Evolutionary conservation across 2,113 vertebrate species (phyloP).

Genomic region (Dryoscopus gambensis): DNA sequence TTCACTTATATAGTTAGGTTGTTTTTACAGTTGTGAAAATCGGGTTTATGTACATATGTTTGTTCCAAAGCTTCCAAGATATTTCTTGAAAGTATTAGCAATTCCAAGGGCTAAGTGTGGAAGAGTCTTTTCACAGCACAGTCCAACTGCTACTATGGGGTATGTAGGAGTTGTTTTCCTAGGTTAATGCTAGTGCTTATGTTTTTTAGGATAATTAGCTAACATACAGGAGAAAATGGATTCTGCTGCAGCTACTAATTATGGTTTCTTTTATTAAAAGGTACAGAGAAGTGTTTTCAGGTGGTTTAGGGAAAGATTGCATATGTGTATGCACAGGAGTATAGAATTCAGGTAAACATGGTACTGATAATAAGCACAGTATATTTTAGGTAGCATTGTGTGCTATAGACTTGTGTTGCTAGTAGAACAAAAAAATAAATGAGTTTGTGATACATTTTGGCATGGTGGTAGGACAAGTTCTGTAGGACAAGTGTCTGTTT

Average conservation of each 20-base stretch:
- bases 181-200: not conserved
- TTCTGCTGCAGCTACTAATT: not conserved
- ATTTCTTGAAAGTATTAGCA: not conserved
- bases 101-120: not conserved
- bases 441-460: not conserved
- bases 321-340: not conserved
- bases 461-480: not conserved
- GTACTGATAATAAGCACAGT: not conserved
- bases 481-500: not conserved
- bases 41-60: not conserved
- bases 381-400: not conserved
- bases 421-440: not conserved
- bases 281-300: not conserved
- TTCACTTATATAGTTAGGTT: not conserved
- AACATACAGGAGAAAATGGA: not conserved
- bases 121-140: not conserved
- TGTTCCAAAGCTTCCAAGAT: not conserved
- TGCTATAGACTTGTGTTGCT: not conserved
- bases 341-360: not conserved
- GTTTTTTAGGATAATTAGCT: not conserved
- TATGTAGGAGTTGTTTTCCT: not conserved
- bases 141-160: not conserved
- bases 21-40: not conserved
- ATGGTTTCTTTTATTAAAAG: not conserved
- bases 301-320: not conserved